These are phyloP conservation scores for Cynaeus angustus DNA, from an alignment of 2,888 invertebrate species.

Conservation along the genomic window DNA sequence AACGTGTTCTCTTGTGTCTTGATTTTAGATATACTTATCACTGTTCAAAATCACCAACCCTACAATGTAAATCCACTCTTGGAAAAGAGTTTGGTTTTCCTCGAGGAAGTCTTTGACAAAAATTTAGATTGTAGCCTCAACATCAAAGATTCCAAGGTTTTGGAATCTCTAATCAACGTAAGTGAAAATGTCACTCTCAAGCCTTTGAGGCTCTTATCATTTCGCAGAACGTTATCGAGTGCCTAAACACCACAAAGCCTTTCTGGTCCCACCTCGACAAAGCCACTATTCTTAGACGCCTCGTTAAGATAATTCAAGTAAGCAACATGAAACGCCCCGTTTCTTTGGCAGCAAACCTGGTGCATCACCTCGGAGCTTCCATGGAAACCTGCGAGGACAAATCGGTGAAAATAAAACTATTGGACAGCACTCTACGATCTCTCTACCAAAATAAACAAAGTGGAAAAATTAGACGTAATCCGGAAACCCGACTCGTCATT, in stretches of 20 bases:
- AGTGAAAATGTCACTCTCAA: too few species aligned
- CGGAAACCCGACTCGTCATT: constrained; percentile 60
- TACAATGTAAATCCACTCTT: constrained; percentile 34
- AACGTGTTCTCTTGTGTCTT: constrained; percentile 35
- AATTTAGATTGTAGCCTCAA: constrained; percentile 29
- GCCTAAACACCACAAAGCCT: constrained; percentile 15
- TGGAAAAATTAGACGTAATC: constrained; percentile 59
- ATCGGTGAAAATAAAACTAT: constrained; percentile 55
- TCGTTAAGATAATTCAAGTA: constrained; percentile 57
- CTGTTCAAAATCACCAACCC: constrained; percentile 10
- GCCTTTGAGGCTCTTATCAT: too few species aligned
- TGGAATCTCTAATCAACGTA: constrained; percentile 61
- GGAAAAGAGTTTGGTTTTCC: constrained; percentile 48
- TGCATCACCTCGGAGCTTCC: constrained; percentile 51
- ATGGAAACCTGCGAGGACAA: constrained; percentile 51
- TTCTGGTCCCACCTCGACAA: constrained; percentile 48
- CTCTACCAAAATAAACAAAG: constrained; percentile 41
- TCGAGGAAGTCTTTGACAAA: constrained; percentile 48
- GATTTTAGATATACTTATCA: constrained; percentile 31
- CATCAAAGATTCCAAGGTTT: constrained; percentile 54
- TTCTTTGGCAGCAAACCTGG: constrained; percentile 53
- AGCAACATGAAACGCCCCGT: constrained; percentile 62
- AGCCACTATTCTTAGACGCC: constrained; percentile 37
- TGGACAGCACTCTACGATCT: constrained; percentile 54
- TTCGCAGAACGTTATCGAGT: constrained; percentile 35